phyloP scores from a whole-genome alignment of 2,797 vertebrate species.

The Sebastes hubbsi region DNA sequence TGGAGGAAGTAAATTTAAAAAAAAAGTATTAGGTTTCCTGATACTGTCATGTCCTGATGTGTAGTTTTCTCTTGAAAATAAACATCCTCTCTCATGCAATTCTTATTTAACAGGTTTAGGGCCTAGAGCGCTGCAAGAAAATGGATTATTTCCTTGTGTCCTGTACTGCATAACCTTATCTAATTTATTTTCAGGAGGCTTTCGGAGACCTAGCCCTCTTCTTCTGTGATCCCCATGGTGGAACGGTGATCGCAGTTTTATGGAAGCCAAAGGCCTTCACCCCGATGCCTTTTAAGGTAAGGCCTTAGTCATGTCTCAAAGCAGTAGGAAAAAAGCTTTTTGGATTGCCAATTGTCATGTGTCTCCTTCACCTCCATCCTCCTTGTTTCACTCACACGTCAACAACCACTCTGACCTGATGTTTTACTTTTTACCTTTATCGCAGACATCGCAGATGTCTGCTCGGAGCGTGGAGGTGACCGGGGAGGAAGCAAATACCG shows the following conservation, averaged over 20 bases:
- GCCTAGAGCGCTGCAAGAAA: not conserved
- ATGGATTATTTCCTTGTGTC: not conserved
- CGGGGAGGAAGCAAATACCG: constrained; percentile 71
- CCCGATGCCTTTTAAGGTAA: constrained; percentile 91
- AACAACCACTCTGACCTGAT: not conserved
- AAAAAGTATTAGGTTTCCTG: not conserved
- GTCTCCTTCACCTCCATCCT: not conserved
- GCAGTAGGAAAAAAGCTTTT: too few relatives aligned
- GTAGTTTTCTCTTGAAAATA: not conserved
- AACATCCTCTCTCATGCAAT: not conserved
- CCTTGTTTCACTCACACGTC: not conserved
- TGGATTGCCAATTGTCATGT: not conserved
- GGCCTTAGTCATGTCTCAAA: not conserved
- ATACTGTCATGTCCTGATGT: not conserved
- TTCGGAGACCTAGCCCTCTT: constrained; percentile 93
- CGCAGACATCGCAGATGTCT: constrained; percentile 86
- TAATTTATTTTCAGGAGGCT: constrained; percentile 80
- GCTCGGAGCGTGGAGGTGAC: constrained; percentile 81
- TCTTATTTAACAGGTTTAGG: not conserved
- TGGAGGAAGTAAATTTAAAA: not conserved
- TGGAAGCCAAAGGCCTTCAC: constrained; percentile 95
- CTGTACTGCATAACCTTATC: not conserved
- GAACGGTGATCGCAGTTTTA: constrained; percentile 90
- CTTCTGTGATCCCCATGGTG: constrained; percentile 93
- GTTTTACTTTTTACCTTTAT: not conserved